Base-by-base conservation (phyloP, 92 coral and sea anemone species). In the Nematostella vectensis region DNA sequence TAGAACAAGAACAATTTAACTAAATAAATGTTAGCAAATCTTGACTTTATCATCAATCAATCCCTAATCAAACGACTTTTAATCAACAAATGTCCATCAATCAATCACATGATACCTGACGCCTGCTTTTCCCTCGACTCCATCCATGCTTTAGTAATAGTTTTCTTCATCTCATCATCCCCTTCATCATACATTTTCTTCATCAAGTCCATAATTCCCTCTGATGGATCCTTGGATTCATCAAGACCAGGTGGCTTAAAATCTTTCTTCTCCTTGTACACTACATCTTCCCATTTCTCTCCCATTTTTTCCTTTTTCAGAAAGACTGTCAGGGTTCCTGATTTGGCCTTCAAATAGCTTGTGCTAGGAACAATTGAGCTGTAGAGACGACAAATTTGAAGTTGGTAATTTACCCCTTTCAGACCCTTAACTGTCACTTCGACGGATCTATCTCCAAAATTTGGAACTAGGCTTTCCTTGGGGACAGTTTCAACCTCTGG, bases 111-210 rank as follows among this genome's bases (percentile, higher is more conserved):
- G n/a, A n/a, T n/a, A n/a, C 71, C 71, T 11, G 25, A 25, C 3
- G 22, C 78, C 47, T 69, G 77, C 47, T 93, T 93, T 25, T 75
- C 79, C 56, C 91, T 76, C 26, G 99, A 93, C 54, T 93, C 99
- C 1, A 74, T 63, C 99, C 99, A 93, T 49, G 99, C 96, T 49
- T 93, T 93, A 2, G 95, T 88, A 36, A 93, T 87, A 22, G 96
- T 93, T 54, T 82, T 67, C 72, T 93, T 93, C 99, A 93, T 86
- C 48, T 93, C 96, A 21, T 93, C 99, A 42, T 93, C 99, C 0
- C 99, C 99, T 53, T 93, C 99, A 11, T 82, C 96, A 57, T 93
- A 93, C 88, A 93, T 86, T 66, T 93, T 93, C 72, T 70, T 86
- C 99, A 93, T 93, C 85, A 93, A 30, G 50, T 86, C 93, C 99